Evolutionary conservation across 2,113 vertebrate species (phyloP), one percentile per base, ranked within the genome.

Genomic region (Podocnemis expansa): DNA sequence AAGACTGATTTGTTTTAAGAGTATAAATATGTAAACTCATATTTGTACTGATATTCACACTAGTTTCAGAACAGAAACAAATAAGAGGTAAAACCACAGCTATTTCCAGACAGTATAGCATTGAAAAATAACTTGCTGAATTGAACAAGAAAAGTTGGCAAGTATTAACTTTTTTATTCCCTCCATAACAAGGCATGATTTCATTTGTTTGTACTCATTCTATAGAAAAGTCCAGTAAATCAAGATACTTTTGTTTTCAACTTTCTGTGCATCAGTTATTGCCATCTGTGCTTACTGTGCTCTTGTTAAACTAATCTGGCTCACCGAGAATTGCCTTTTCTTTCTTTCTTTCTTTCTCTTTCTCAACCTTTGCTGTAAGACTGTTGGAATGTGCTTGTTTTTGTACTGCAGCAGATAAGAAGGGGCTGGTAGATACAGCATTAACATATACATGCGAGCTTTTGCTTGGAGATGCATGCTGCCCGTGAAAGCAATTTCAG

Each of bases 391-490:
- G 8, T 97, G 96, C 97, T 98, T 98, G 96, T 31, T 93, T 89
- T 93, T 81, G 87, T 97, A 83, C 93, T 96, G 97, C 97, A 98
- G 91, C 89, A 94, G 54, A 95, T 94, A 88, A 95, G 91, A 92
- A 96, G 94, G 91, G 96, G 97, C 97, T 97, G 96, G 89, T 96
- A 93, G 87, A 96, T 96, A 90, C 95, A 97, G 95, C 94, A 97
- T 97, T 98, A 96, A 97, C 92, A 73, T 92, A 88, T 95, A 89
- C 93, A 92, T 95, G 5, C 90, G 85, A 98, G 98, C 98, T 98
- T n/a, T 98, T 96, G 98, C 98, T 98, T 97, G 95, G 90, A 97
- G 94, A 96, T 98, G 98, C 99, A 99, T 99, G 99, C 96, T 95
- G 93, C 97, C 85, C 94, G 82, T 94, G 91, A 96, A 97, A 92